Evolutionary conservation across 2,113 vertebrate species (phyloP).

Genomic region (Mormoops blainvillei): DNA sequence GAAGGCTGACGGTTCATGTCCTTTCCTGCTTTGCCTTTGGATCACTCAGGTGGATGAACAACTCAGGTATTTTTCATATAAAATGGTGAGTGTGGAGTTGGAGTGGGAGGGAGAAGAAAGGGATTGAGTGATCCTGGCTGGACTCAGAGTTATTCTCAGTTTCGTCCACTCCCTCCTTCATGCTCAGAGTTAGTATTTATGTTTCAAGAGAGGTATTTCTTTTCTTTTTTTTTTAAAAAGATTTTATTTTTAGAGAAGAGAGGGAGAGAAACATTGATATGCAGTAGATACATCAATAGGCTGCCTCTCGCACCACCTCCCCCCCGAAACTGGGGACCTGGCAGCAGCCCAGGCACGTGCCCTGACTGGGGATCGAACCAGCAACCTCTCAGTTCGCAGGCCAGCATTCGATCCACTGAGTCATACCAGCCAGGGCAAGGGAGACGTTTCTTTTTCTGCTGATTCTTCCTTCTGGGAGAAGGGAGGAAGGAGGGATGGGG

Average conservation of each 20-base stretch:
- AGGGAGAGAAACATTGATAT: too few relatives aligned
- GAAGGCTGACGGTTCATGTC: neutral
- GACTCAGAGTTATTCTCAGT: neutral
- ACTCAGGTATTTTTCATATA: neutral
- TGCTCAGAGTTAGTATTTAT: neutral
- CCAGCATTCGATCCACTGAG: too few relatives aligned
- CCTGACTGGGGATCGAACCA: too few relatives aligned
- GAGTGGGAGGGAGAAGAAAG: too few relatives aligned
- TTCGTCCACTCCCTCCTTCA: neutral
- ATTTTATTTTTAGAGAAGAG: too few relatives aligned
- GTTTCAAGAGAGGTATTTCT: neutral
- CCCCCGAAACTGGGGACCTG: too few relatives aligned
- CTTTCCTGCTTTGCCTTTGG: neutral
- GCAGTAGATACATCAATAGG: too few relatives aligned
- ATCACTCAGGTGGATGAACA: neutral
- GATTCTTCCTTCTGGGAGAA: neutral
- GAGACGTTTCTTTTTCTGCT: neutral
- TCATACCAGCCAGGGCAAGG: neutral
- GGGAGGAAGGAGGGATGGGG: neutral
- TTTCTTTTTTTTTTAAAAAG: too few relatives aligned
- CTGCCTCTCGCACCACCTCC: too few relatives aligned
- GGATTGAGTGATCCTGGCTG: fast-evolving
- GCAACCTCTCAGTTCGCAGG: too few relatives aligned
- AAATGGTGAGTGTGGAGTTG: neutral
- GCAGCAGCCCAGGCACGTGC: too few relatives aligned